Base-by-base conservation (phyloP, 1,140 invertebrate species). In the Saccostrea glomerata region DNA sequence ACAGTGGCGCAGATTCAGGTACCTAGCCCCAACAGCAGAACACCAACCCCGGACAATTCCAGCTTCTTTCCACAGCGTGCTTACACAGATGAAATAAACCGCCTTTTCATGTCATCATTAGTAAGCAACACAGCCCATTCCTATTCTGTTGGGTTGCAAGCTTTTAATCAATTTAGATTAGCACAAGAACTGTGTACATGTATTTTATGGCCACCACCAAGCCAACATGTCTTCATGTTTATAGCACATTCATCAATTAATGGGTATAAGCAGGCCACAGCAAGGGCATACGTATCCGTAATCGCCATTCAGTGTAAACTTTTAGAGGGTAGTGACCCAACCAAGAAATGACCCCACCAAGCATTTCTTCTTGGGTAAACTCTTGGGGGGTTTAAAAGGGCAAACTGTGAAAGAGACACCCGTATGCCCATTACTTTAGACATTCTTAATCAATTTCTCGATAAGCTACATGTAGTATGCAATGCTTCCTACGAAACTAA, bases 291-390 rank as follows among this genome's bases (percentile, higher is more conserved):
- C 23, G 4, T 86, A 15, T 82, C 86, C 23, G 86, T 30, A 3
- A 36, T 87, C 86, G 17, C 60, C 25, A 85, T 63, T 54, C 54
- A 85, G 17, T 56, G 77, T 36, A 86, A 88, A 86, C 56, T 82
- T n/a, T 23, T 56, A 36, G 12, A n/a, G 30, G 30, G n/a, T n/a
- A 36, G 30, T 36, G 30, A n/a, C n/a, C n/a, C n/a, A n/a, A n/a
- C n/a, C n/a, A n/a, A n/a, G n/a, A n/a, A n/a, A n/a, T n/a, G n/a
- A 40, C 30, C 30, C 30, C 30, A 89, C 66, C 20, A 73, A 89
- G 20, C 56, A 56, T n/a, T 90, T 87, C 58, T 30, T 90, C n/a
- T 17, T 88, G 2, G 17, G 60, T 36, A 87, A 87, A 84, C 66
- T 86, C 30, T 30, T 90, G 0, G 40, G 66, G 58, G 86, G 89